Base-by-base conservation (phyloP, 2,797 vertebrate genomes). In the Ceryle rudis region DNA sequence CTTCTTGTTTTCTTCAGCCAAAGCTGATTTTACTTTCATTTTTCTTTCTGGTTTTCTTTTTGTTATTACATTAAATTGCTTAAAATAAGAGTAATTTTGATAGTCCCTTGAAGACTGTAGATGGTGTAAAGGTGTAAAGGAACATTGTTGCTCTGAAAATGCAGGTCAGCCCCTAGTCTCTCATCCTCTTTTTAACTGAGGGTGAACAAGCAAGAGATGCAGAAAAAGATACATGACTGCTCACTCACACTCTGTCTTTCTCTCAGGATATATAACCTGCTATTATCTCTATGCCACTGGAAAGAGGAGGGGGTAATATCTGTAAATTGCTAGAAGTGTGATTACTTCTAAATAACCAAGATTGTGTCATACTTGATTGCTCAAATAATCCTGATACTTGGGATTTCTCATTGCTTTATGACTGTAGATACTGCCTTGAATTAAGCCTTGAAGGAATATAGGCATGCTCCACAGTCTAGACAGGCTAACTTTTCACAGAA, bases 281-380 rank as follows among this genome's bases (percentile, higher is more conserved):
- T 95, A 73, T 79, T 96, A 65, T 44, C 66, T 83, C 39, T 89
- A 22, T 35, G 31, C 46, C 64, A 69, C 51, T 77, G 71, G 25
- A 87, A 87, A 57, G 58, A 89, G 82, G 67, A 95, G 21, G n/a
- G 35, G 29, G 29, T 75, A 91, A 65, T 96, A 90, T 78, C 80
- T 94, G 41, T 78, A 94, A 94, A 95, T 79, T 69, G 20, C 42
- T 64, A 57, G 41, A 62, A 65, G 78, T 78, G 37, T 78, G 78
- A 94, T 83, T 96, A 93, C 64, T 92, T 96, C 75, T 79, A 94
- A 96, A 92, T 90, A 91, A 58, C 65, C 55, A 81, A 21, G 89
- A 31, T 66, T 89, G 41, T 20, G 12, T 90, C 28, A 70, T 84
- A 81, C 62, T 74, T 93, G 81, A 86, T 96, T 93, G 72, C 78